Base-by-base conservation (phyloP, 2,113 vertebrate species). In the Seriola aureovittata region DNA sequence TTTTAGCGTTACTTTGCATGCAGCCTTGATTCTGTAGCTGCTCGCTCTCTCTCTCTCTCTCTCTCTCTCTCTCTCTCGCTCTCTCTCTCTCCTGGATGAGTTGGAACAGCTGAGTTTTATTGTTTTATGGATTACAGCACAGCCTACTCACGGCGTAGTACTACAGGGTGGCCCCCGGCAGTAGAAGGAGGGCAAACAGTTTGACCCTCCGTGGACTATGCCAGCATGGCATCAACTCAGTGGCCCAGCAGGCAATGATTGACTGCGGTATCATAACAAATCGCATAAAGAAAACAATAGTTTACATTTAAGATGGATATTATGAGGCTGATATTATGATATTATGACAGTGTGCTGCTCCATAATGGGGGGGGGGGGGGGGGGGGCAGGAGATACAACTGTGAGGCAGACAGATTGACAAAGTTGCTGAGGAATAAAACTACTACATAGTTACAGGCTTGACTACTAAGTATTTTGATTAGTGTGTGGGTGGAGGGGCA, bases 71-170 rank as follows among this genome's bases (percentile, higher is more conserved):
- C 36, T 38, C 38, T 38, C 38, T 38, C 38, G 4, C 38, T 38
- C 38, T 38, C 38, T 38, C 38, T 38, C 38, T 38, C 38, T 38
- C 38, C 38, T 8, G 40, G 8, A 42, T 42, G 10, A 42, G 40
- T 42, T 42, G 8, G 8, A 42, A 12, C 77, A 80, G 72, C 77
- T 62, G 78, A 8, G 17, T 60, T 92, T 91, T 92, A 94, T 93
- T 71, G 74, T 78, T 92, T 91, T 89, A 92, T 88, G 68, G 88
- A 74, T 59, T 48, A 29, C 69, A 42, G 62, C 71, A 8, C 32
- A 4, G 64, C 52, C 40, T 21, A 57, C 71, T 62, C 65, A 25
- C 1, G 0, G 48, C 8, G 14, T 60, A 54, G 66, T 29, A 62
- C 67, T 70, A 55, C 54, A 83, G 68, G 14, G 19, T 16, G 32